Evolutionary conservation across 2,888 invertebrate genomes (phyloP), one percentile per base, ranked within the genome.

Genomic region (Stenoptilia bipunctidactyla): DNA sequence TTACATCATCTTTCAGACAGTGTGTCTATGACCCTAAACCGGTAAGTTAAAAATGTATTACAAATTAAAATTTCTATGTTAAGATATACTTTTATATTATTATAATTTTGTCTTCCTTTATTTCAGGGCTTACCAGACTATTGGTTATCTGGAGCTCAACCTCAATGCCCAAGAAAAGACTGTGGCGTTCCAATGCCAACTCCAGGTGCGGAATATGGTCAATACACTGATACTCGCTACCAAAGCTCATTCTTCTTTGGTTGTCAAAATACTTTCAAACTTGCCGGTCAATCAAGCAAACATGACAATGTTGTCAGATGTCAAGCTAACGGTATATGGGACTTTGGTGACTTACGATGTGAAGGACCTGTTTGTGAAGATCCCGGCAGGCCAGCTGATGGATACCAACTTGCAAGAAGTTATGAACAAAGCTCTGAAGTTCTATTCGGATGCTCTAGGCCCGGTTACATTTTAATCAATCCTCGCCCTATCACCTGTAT

Each of bases 291-390:
- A 77, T 95, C 96, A 1, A 92, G 91, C 48, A 91, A 92, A 53
- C 92, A 96, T 52, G 96, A 97, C 58, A 95, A 95, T 62, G 92
- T 94, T 9, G 97, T 98, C 0, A 85, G 92, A 46, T 98, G 98
- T 70, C 92, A 93, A 77, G 91, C 91, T 1, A 96, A 96, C 59
- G 95, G 96, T 1, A 91, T 93, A 45, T 98, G 98, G 98, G 98
- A 98, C 82, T 97, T 98, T 66, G 98, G 98, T 15, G 96, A 96
- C 63, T 85, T 98, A 38, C 85, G 95, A 40, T 98, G 98, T 61
- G 97, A 97, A 84, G 98, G 97, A 13, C 97, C 97, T 2, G 97
- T 97, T 1, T 97, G 97, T 66, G 93, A 94, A 67, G 97, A 98
- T 72, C 97, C 97, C 0, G 96, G 97, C 1, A 88, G 95, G 56